Base-by-base conservation (phyloP, 2,113 vertebrate species). In the Ictalurus furcatus region DNA sequence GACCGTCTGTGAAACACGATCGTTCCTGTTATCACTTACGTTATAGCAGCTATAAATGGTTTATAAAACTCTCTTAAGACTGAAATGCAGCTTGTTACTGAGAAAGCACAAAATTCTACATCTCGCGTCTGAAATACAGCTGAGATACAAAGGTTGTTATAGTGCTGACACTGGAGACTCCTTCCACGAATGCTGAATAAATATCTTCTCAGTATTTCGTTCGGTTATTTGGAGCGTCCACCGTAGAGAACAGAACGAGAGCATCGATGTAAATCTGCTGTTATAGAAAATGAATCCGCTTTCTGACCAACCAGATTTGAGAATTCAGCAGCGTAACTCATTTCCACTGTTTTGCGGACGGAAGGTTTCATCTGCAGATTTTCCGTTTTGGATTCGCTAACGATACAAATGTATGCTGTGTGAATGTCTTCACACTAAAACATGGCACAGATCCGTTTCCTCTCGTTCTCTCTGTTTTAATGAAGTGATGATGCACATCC, bases 301-400 rank as follows among this genome's bases (percentile, higher is more conserved):
- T 48, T 76, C 11, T 28, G 76, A 81, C 78, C 78, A 56, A 30
- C 56, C 78, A 56, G 78, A 81, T 81, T 81, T 58, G n/a, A 80
- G 48, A 30, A 30, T 30, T 34, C 25, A 16, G 25, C 44, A 17
- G 44, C 76, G 4, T 48, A 7, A 16, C 25, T 54, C 5, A 23
- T 74, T 74, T 44, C 2, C 48, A 52, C 9, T 3, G 0, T 52
- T n/a, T 28, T 78, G 11, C n/a, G 1, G 44, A 19, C 25, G 0
- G 1, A 17, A 6, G 37, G 21, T 48, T 28, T 80, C 6, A 4
- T 80, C 19, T 56, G 14, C 78, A 81, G 9, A 4, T 58, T 30
- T 56, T 19, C 6, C 0, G 4, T 56, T 40, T 52, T n/a, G 25
- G 25, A 79, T 48, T 78, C 28, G 23, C 40, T 78, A 52, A 28